Evolutionary conservation across 2,113 vertebrate genomes (phyloP).

Genomic region (Malurus melanocephalus): DNA sequence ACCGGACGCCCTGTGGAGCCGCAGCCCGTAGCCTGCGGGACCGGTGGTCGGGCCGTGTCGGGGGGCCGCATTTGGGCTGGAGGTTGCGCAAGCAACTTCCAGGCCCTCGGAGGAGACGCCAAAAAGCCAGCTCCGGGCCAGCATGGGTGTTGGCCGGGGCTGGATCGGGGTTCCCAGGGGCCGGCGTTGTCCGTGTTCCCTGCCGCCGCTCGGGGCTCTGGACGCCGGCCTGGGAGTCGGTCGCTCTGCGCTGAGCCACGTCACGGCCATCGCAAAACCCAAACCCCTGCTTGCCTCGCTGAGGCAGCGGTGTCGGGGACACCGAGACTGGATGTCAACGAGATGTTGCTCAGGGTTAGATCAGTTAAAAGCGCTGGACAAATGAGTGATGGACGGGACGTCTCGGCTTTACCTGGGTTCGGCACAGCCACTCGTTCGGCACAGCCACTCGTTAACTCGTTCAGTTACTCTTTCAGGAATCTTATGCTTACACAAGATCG

Average conservation of each 20-base stretch:
- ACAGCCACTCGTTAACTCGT: too few relatives aligned
- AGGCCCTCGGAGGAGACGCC: too few relatives aligned
- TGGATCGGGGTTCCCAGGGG: too few relatives aligned
- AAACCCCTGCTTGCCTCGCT: not conserved
- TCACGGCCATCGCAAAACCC: not conserved
- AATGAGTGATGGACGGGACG: not conserved
- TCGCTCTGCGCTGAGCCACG: not conserved
- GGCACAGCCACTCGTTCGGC: not conserved
- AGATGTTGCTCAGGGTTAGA: not conserved
- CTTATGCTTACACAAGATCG: not conserved
- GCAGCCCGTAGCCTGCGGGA: not conserved
- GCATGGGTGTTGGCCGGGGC: too few relatives aligned
- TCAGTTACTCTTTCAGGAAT: too few relatives aligned
- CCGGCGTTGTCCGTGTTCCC: not conserved
- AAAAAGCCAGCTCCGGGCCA: not conserved
- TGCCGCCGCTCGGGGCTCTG: not conserved
- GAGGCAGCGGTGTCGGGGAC: not conserved
- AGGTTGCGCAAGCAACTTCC: too few relatives aligned
- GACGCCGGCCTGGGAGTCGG: too few relatives aligned
- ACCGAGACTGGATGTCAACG: not conserved
- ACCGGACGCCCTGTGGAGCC: not conserved
- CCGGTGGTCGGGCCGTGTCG: too few relatives aligned
- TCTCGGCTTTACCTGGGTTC: not conserved
- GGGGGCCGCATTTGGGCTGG: too few relatives aligned
- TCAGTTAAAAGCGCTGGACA: not conserved